Percentiles rank a stretch among this genome's conserved stretches.
Evolutionary conservation across 2,888 invertebrate genomes (phyloP).

Genomic region (Xestia c-nigrum): DNA sequence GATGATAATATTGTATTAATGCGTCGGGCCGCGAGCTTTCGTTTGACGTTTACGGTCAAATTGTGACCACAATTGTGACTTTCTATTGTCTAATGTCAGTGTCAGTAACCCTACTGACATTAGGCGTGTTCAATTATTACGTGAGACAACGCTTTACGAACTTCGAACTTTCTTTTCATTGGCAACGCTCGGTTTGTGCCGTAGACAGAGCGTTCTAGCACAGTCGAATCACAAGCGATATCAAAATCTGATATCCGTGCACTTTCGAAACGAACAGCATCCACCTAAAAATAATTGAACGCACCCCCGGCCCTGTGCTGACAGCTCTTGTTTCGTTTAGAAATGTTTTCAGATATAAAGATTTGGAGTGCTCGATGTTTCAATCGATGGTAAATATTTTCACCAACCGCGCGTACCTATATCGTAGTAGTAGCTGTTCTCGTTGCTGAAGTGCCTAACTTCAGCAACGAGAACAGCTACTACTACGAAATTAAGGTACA

Average conservation of each 20-base stretch:
- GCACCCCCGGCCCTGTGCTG: not conserved
- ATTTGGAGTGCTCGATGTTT: not conserved
- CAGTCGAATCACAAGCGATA: not conserved
- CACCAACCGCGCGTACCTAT: not conserved
- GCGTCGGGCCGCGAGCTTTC: no score
- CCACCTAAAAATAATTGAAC: conserved; percentile 10
- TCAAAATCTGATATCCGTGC: not conserved
- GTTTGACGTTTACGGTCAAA: no score
- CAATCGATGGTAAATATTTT: not conserved
- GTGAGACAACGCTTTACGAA: not conserved
- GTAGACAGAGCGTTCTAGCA: not conserved
- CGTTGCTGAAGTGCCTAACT: not conserved
- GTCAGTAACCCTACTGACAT: no score
- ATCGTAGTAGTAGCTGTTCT: no score
- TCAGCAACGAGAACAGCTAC: not conserved
- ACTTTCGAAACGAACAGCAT: not conserved
- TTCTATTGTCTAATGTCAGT: no score
- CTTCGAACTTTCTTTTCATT: not conserved
- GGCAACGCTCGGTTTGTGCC: not conserved
- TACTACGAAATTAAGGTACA: not conserved
- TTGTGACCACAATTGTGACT: no score
- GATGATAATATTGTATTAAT: no score
- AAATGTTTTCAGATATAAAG: conserved; percentile 3
- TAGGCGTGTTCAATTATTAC: not conserved
- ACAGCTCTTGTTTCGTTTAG: conserved; percentile 34